A percentile compares a stretch with the other conserved stretches of the same genome.
phyloP scores from a whole-genome alignment of 2,797 vertebrate species.

The Amblyraja radiata region DNA sequence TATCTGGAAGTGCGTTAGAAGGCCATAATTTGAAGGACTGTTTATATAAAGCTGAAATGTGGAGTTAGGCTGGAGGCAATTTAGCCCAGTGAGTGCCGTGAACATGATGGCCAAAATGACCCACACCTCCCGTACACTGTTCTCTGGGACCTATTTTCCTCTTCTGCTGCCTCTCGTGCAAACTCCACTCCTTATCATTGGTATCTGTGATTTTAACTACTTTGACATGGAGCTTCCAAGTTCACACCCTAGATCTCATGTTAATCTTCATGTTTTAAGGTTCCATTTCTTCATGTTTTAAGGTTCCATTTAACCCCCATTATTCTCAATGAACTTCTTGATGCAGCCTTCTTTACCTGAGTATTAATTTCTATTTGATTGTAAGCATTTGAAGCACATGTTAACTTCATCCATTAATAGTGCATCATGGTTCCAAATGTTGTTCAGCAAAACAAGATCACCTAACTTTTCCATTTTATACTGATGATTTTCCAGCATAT shows the following conservation, averaged over 20 bases:
- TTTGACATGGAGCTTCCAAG: background rate
- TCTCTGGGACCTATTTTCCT: background rate
- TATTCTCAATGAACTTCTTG: background rate
- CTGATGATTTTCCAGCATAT: background rate
- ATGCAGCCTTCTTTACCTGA: background rate
- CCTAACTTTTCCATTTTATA: background rate
- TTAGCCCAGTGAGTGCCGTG: no score
- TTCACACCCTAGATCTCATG: background rate
- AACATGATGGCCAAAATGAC: no score
- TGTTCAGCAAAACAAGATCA: background rate
- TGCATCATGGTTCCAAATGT: background rate
- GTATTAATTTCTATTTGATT: background rate
- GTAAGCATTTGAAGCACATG: background rate
- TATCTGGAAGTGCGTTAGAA: no score
- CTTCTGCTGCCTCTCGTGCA: background rate
- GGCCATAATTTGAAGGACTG: no score
- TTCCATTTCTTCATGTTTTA: background rate
- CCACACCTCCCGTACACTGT: background rate
- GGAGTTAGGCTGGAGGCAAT: no score
- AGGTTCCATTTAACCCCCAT: background rate
- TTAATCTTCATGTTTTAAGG: background rate
- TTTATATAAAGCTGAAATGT: no score
- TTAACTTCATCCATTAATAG: background rate
- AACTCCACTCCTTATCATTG: background rate
- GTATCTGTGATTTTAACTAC: background rate